phyloP scores from a whole-genome alignment of 1,140 invertebrate species.

The Sycophaga agraensis region DNA sequence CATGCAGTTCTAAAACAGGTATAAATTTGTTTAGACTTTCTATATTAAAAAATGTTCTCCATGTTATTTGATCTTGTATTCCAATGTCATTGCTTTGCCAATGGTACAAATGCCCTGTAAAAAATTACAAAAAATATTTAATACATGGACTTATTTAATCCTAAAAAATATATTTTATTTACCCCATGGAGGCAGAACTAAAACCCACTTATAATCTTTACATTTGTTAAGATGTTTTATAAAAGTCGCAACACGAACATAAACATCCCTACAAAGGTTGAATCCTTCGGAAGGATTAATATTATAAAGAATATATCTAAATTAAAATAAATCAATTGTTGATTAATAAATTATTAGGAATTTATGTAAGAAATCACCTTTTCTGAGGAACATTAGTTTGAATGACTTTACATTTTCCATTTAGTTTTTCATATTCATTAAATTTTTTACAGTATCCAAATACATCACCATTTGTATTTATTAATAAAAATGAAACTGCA shows the following conservation, averaged over 20 bases:
- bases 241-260: conserved; percentile 86
- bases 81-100: conserved; percentile 71
- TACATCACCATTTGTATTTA: too few relatives aligned
- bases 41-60: conserved; percentile 88
- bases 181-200: conserved; percentile 90
- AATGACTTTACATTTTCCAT: too few relatives aligned
- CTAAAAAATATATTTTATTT: conserved; percentile 37
- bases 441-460: too few relatives aligned
- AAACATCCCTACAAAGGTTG: conserved; percentile 94
- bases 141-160: neutral
- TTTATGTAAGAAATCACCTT: too few relatives aligned
- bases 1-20: conserved; percentile 85
- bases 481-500: too few relatives aligned
- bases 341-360: too few relatives aligned
- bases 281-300: conserved; percentile 95
- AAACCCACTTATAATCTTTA: conserved; percentile 57
- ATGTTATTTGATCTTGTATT: conserved; percentile 64
- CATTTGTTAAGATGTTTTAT: conserved; percentile 65
- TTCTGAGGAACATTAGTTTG: too few relatives aligned
- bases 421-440: too few relatives aligned
- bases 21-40: conserved; percentile 75
- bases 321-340: too few relatives aligned
- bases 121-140: neutral
- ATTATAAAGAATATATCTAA: conserved; percentile 85
- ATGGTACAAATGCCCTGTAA: conserved; percentile 70